These are phyloP conservation scores for Branchellion lobata DNA, from an alignment of 2,888 invertebrate genomes.

Conservation along the genomic window DNA sequence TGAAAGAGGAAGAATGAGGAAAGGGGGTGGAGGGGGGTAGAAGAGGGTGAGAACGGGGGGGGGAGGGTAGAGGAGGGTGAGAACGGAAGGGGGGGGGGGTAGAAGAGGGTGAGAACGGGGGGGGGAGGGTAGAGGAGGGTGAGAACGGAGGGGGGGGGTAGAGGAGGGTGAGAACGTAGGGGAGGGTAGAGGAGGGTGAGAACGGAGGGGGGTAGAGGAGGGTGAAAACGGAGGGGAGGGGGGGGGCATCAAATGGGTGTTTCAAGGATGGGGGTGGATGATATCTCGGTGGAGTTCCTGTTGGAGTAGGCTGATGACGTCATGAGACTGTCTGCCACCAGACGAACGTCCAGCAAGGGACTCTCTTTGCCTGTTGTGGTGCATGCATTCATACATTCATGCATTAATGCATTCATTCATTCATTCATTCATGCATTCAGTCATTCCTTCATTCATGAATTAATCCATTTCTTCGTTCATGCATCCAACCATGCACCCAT, in stretches of 20 bases:
- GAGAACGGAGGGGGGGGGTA: background rate
- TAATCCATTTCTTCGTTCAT: no score
- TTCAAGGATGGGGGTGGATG: slow-evolving; percentile 38
- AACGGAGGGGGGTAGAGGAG: background rate
- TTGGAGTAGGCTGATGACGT: slow-evolving; percentile 28
- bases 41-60: no score
- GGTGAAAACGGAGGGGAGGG: background rate
- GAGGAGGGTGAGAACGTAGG: background rate
- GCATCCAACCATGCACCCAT: no score
- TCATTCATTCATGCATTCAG: no score
- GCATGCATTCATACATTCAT: no score
- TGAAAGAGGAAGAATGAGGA: no score
- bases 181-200: slow-evolving; percentile 2
- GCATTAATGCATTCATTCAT: no score
- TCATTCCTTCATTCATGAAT: no score
- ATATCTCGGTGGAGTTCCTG: slow-evolving; percentile 33
- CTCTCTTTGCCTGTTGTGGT: slow-evolving; percentile 32
- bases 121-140: slow-evolving; percentile 2
- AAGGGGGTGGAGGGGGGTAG: no score
- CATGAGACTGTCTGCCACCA: slow-evolving; percentile 33
- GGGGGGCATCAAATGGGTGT: slow-evolving; percentile 37
- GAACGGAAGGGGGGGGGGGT: no score
- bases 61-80: no score
- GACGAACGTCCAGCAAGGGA: slow-evolving; percentile 34
- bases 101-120: background rate